Base-by-base conservation (phyloP, 2,888 invertebrate species). In the Incurvaria masculella region DNA sequence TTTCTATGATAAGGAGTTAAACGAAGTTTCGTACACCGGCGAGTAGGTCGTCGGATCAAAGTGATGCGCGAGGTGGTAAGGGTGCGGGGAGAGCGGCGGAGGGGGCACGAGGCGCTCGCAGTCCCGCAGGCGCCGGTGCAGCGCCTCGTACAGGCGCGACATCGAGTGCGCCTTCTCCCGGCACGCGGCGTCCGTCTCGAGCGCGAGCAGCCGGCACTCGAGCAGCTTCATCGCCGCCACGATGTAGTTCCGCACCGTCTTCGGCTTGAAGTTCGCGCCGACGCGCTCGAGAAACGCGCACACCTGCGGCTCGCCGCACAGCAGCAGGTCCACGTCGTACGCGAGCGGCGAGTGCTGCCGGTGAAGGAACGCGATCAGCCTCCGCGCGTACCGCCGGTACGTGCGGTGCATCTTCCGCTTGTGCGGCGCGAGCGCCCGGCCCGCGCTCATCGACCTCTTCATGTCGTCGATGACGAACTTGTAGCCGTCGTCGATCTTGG, bases 391-490 rank as follows among this genome's bases (percentile, higher is more conserved):
- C 2, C 79, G 64, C 17, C 79, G 61, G 59, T 80, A 80, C 0
- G 79, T 79, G 21, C 79, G 61, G 46, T 80, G 79, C 0, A 69
- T 72, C 63, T 79, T 78, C 41, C 79, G 68, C 54, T 80, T 80
- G 43, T 72, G 64, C 0, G 78, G 59, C 4, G 79, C 73, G 0
- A 80, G 62, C 1, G 74, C 72, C 43, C 78, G 65, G 0, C 79
- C 79, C 72, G 76, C 73, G 0, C 72, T 72, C 79, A 80, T 80
- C 0, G 78, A 76, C 55, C 79, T 80, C 55, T 80, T 80, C 79
- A 80, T 79, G 21, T 79, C 79, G 54, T 80, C 79, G 16, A 80
- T 80, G 0, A 79, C 76, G 2, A 79, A 76, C 64, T 79, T 80
- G 56, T 79, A 80, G 33, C 79, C 79, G n/a, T 78, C 78, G 49